Evolutionary conservation across 2,113 vertebrate genomes (phyloP).

Genomic region (Aspiorhynchus laticeps): DNA sequence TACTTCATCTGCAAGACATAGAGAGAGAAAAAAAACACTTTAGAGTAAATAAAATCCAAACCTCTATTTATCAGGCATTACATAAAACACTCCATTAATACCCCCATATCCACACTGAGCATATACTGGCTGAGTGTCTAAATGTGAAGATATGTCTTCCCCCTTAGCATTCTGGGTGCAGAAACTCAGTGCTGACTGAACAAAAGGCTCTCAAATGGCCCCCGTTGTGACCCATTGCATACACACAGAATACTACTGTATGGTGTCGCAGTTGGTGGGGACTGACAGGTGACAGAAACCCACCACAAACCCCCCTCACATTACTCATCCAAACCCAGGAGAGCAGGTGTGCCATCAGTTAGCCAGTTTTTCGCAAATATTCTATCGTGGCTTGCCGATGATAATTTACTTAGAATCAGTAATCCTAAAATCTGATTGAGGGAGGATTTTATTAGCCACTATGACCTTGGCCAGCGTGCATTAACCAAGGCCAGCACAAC

Average conservation of each 20-base stretch:
- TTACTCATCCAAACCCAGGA: slow-evolving; percentile 37
- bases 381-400: slow-evolving; percentile 81
- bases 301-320: slow-evolving; percentile 44
- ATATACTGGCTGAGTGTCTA: not conserved
- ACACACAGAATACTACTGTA: slow-evolving; percentile 20
- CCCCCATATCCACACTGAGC: slow-evolving; percentile 50
- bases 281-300: slow-evolving; percentile 57
- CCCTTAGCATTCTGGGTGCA: slow-evolving; percentile 11
- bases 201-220: slow-evolving; percentile 27
- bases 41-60: slow-evolving; percentile 66
- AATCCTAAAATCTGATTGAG: slow-evolving; percentile 91
- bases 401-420: slow-evolving; percentile 88
- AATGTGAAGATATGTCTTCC: slow-evolving; percentile 22
- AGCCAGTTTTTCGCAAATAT: slow-evolving; percentile 70
- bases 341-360: slow-evolving; percentile 61
- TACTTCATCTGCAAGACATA: slow-evolving; percentile 76
- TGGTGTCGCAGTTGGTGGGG: slow-evolving; percentile 30
- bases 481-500: slow-evolving; percentile 78
- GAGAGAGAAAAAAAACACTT: slow-evolving; percentile 57
- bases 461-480: slow-evolving; percentile 85
- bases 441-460: slow-evolving; percentile 81
- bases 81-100: slow-evolving; percentile 51
- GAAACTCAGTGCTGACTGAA: not conserved
- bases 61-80: slow-evolving; percentile 59
- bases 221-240: slow-evolving; percentile 36